These are phyloP conservation scores for Parelbella ahira DNA, from an alignment of 2,888 invertebrate species.

Conservation along the genomic window DNA sequence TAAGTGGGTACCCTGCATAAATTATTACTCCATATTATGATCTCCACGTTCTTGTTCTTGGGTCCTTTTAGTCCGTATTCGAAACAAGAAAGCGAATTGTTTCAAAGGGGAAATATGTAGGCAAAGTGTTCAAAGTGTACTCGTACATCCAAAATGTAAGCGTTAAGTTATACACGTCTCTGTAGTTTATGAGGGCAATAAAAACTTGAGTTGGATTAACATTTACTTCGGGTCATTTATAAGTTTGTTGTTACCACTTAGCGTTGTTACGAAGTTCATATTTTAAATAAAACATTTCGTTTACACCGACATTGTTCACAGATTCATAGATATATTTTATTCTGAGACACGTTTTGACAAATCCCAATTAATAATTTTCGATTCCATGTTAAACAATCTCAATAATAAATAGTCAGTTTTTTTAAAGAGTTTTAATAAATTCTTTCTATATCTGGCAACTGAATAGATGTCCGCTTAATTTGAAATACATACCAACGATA, in stretches of 20 bases:
- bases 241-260: constrained; percentile 1
- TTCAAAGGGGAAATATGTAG: constrained; percentile 43
- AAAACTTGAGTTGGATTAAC: constrained; percentile 21
- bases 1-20: constrained; percentile 55
- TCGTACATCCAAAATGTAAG: constrained; percentile 4
- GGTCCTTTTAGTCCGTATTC: constrained; percentile 41
- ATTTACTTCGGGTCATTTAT: constrained; percentile 5
- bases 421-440: too few relatives aligned
- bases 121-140: constrained; percentile 37
- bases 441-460: too few relatives aligned
- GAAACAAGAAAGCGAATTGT: constrained; percentile 40
- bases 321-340: too few relatives aligned
- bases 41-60: constrained; percentile 37
- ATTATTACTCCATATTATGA: constrained; percentile 57
- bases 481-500: too few relatives aligned
- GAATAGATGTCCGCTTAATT: too few relatives aligned
- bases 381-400: too few relatives aligned
- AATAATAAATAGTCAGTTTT: too few relatives aligned
- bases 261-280: constrained; percentile 2
- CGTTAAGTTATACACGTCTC: constrained; percentile 8
- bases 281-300: too few relatives aligned
- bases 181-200: constrained; percentile 23
- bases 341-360: too few relatives aligned
- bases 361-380: too few relatives aligned
- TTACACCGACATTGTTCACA: too few relatives aligned